Percentiles rank a stretch among this genome's conserved stretches.
Evolutionary conservation across 2,888 invertebrate genomes (phyloP).

Genomic region (Tetanocera ferruginea): DNA sequence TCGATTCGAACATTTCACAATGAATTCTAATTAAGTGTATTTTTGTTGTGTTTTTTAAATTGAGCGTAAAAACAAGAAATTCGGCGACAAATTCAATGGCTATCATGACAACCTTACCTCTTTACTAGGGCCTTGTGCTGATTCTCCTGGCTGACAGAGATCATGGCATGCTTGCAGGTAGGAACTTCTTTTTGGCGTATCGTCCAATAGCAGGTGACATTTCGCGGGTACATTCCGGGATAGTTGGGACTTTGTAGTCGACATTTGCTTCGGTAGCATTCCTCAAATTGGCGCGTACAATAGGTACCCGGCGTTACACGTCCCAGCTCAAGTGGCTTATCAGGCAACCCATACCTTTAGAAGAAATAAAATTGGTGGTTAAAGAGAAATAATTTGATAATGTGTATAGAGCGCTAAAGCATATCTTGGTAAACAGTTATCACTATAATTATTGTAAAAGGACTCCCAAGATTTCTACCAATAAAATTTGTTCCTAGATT

Average conservation of each 20-base stretch:
- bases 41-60: neutral
- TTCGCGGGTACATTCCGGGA: slow-evolving; percentile 84
- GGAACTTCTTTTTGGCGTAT: slow-evolving; percentile 87
- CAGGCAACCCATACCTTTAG: slow-evolving; percentile 79
- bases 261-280: slow-evolving; percentile 87
- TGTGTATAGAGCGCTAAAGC: too few relatives aligned
- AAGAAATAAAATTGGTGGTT: neutral
- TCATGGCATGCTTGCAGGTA: slow-evolving; percentile 92
- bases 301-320: slow-evolving; percentile 87
- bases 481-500: too few relatives aligned
- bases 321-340: slow-evolving; percentile 85
- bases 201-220: slow-evolving; percentile 93
- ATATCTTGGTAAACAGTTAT: too few relatives aligned
- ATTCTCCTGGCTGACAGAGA: slow-evolving; percentile 85
- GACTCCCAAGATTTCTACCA: too few relatives aligned
- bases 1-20: neutral
- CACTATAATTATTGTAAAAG: too few relatives aligned
- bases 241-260: slow-evolving; percentile 91
- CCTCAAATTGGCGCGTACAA: slow-evolving; percentile 87
- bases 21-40: neutral
- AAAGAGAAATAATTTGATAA: too few relatives aligned
- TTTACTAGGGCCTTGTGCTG: slow-evolving; percentile 72
- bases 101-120: slow-evolving; percentile 54
- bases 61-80: neutral
- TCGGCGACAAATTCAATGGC: neutral